Evolutionary conservation across 2,888 invertebrate genomes (phyloP), one percentile per base, ranked within the genome.

Genomic region (Colostygia pectinataria): DNA sequence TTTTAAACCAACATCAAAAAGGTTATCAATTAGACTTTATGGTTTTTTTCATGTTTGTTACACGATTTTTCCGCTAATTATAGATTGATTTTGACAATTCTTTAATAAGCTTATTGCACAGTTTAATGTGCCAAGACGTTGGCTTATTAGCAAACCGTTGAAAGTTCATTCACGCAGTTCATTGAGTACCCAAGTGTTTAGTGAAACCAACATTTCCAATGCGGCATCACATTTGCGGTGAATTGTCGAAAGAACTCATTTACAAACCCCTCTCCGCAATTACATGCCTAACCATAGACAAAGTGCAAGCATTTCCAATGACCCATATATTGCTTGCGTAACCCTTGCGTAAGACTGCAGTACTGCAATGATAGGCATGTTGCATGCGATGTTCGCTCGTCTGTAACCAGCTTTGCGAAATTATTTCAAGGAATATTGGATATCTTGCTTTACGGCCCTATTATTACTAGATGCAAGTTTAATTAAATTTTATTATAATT

Each of bases 331-430:
- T 37, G 18, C 40, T 83, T 82, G 74, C 76, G 65, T 72, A 76
- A 83, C 42, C 23, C 61, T 76, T 79, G 77, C 78, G 65, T 67
- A 79, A 80, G 62, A 20, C 18, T 18, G 28, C 39, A 50, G 12
- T 25, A 23, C 36, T 57, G 63, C 63, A 65, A 61, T 55, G 52
- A 49, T 64, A 63, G 69, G 68, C 81, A 80, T 81, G 83, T 82
- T n/a, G 74, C 82, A 81, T 81, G 82, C 82, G 74, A 81, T 82
- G 81, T 60, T 62, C 76, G 67, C 62, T 82, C 77, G 65, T 60
- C 68, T 83, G 78, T 77, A 66, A 71, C 71, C 51, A 51, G 53
- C 50, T 71, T 80, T 80, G 61, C 72, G 76, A 77, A 80, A 77
- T 57, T 53, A 48, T 54, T 61, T 53, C 37, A 49, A 53, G 34